Evolutionary conservation across 2,113 vertebrate species (phyloP), one percentile per base, ranked within the genome.

Genomic region (Chionomys nivalis): DNA sequence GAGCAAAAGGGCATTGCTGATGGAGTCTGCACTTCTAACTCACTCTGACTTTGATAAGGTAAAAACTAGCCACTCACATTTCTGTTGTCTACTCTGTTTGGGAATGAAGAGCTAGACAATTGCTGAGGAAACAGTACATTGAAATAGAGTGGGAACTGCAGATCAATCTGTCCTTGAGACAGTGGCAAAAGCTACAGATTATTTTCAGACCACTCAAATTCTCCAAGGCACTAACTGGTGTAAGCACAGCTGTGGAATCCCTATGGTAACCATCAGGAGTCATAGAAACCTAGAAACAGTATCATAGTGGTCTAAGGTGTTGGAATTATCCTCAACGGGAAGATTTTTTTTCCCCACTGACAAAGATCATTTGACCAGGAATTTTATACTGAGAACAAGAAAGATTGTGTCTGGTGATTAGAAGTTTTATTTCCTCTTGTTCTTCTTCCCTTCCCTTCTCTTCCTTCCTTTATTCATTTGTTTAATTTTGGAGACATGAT

Each of bases 71-170:
- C 36, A 39, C 79, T 1, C 23, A 44, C 3, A 19, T 1, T 4
- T 36, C 36, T 95, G 73, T 55, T 17, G 7, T 77, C 66, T 58
- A 36, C 19, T 13, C 28, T 44, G 7, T 26, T 33, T 44, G 55
- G 7, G n/a, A 72, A 7, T 4, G 17, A 4, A 16, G 33, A 21
- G 14, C 19, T 33, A 63, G 65, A 77, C 0, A 72, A 19, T 26
- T 70, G 24, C n/a, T 26, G 52, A 28, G 42, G 36, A 70, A 73
- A 70, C 19, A 76, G 31, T 11, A 36, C 16, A 39, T 4, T 81
- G 21, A 26, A 39, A 1, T 0, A 24, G 28, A 76, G 1, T 4
- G 1, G 47, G 16, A 26, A 9, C 3, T 21, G 2, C 4, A 39
- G 28, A 14, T 31, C 23, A 4, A 4, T 10, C 16, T 26, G 36